Percentiles rank a stretch among this genome's conserved stretches.
phyloP scores from a whole-genome alignment of 37 sponge, comb jelly and placozoan genomes.

The Chondrosia reniformis region DNA sequence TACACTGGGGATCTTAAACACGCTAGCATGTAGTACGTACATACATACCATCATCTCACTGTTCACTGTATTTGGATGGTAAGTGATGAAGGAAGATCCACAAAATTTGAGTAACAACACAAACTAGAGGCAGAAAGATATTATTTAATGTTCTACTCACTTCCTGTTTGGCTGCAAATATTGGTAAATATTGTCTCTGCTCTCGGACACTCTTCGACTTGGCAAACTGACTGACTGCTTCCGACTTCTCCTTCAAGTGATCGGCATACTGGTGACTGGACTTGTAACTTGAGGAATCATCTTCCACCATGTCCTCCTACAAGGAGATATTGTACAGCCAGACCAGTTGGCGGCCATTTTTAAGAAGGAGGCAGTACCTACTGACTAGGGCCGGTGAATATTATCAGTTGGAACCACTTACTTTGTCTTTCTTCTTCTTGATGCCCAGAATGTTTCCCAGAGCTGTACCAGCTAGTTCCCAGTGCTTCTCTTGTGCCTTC shows the following conservation, averaged over 20 bases:
- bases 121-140: not conserved
- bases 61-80: too few species aligned
- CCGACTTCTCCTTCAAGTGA: constrained; percentile 74
- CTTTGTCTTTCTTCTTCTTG: constrained; percentile 80
- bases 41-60: too few species aligned
- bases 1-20: too few species aligned
- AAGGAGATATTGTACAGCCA: too few species aligned
- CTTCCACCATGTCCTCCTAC: constrained; percentile 64
- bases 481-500: constrained; percentile 96
- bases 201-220: constrained; percentile 84
- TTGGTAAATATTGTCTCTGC: constrained; percentile 94
- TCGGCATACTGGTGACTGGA: constrained; percentile 90
- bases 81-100: too few species aligned
- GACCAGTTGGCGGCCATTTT: too few species aligned
- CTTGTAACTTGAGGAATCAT: constrained; percentile 74
- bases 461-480: constrained; percentile 94
- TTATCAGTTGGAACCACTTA: not conserved
- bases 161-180: constrained; percentile 86
- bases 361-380: not conserved
- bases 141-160: constrained; percentile 22
- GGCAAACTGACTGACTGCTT: constrained; percentile 92
- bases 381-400: not conserved
- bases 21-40: not conserved
- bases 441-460: constrained; percentile 95
- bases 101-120: too few species aligned